These are phyloP conservation scores for Vipera ursinii DNA, from an alignment of 2,797 vertebrate species.

Conservation along the genomic window DNA sequence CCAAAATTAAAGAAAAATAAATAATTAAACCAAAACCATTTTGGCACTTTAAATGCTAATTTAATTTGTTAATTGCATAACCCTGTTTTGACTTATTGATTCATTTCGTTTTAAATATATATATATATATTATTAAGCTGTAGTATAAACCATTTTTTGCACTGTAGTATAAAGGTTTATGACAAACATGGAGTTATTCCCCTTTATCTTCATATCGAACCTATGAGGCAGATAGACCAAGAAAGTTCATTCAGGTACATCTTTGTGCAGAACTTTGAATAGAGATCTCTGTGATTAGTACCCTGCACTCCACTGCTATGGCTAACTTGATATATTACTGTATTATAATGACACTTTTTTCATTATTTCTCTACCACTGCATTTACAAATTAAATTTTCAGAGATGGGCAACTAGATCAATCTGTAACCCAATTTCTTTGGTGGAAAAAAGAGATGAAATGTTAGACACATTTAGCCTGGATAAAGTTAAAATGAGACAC, in stretches of 20 bases:
- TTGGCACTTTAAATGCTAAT: not conserved
- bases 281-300: not conserved
- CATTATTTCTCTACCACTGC: not conserved
- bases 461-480: not conserved
- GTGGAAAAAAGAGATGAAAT: not conserved
- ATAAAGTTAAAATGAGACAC: not conserved
- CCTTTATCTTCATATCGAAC: not conserved
- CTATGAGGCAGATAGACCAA: not conserved
- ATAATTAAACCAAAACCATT: not conserved
- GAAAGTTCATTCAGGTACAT: not conserved
- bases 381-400: not conserved
- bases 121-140: not conserved
- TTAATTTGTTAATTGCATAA: not conserved
- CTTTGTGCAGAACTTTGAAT: not conserved
- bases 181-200: not conserved
- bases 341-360: not conserved
- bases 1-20: not conserved
- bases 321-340: not conserved
- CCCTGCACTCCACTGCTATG: not conserved
- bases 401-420: not conserved
- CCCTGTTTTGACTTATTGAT: not conserved
- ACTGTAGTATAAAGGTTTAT: not conserved
- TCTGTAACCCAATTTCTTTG: not conserved
- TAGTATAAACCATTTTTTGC: not conserved
- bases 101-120: not conserved